Percentiles rank a stretch among this genome's conserved stretches.
Conservation (phyloP, 2,888 invertebrate genomes). For the Minunthozetes semirufus region DNA sequence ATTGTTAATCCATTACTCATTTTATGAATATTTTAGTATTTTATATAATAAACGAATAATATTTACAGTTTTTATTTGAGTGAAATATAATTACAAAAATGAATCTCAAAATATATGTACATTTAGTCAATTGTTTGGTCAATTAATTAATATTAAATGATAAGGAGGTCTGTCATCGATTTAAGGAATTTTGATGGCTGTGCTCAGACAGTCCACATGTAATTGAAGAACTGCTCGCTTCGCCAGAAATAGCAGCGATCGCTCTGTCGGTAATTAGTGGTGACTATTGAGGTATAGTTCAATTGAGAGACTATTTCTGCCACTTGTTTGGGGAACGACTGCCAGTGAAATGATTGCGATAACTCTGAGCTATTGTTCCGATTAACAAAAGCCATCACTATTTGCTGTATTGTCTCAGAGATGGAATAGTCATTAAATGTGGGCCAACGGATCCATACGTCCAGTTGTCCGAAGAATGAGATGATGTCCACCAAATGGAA, state of each 20-base stretch:
- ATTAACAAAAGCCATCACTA: conserved; percentile 43
- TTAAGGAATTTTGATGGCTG: not conserved
- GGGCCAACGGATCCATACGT: conserved; percentile 41
- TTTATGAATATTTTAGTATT: too few species aligned
- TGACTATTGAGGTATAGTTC: conserved; percentile 25
- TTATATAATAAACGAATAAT: too few species aligned
- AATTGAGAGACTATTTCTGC: conserved; percentile 22
- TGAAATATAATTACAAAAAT: too few species aligned
- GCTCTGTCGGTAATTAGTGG: conserved; percentile 16
- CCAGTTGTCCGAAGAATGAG: conserved; percentile 43
- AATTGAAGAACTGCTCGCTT: conserved; percentile 22
- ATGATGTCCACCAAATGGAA: conserved; percentile 45
- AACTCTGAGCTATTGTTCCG: not conserved
- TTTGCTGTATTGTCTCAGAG: conserved; percentile 42
- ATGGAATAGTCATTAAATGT: conserved; percentile 43
- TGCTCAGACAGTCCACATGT: conserved; percentile 26
- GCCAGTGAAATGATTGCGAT: conserved; percentile 23
- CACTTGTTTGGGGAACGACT: conserved; percentile 4
- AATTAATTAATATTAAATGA: not conserved
- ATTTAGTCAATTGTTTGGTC: too few species aligned
- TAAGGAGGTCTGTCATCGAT: not conserved
- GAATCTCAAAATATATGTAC: too few species aligned
- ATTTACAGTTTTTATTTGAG: too few species aligned
- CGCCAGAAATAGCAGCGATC: conserved; percentile 25
- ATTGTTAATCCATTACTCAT: too few species aligned